Conservation (phyloP, 53 echinoderm and acorn worm species). For the Antedon mediterranea region DNA sequence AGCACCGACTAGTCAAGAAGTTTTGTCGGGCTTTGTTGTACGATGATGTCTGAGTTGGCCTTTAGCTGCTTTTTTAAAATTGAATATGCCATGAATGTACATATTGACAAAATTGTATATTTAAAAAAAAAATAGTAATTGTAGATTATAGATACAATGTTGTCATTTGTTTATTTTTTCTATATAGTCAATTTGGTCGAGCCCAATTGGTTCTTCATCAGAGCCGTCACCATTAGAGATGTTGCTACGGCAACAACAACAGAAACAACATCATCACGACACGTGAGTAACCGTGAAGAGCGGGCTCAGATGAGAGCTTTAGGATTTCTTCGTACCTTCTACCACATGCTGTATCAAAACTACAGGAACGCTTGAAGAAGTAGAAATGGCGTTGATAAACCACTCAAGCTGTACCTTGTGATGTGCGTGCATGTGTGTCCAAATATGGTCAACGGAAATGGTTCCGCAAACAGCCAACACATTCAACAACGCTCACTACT, state of each 20-base stretch:
- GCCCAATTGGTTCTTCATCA: conserved; percentile 39
- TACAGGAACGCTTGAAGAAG: background rate
- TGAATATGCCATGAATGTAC: too few relatives aligned
- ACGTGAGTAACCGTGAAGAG: conserved; percentile 45
- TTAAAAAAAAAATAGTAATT: too few relatives aligned
- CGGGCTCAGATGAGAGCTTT: background rate
- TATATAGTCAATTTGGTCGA: conserved; percentile 90
- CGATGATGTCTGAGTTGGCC: too few relatives aligned
- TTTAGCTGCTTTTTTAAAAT: too few relatives aligned
- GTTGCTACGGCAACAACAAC: conserved; percentile 49
- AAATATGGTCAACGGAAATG: background rate
- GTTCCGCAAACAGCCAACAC: background rate
- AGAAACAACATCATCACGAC: conserved; percentile 60
- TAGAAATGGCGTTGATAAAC: background rate
- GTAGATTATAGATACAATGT: too few relatives aligned
- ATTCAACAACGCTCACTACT: background rate
- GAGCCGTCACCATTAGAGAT: conserved; percentile 75
- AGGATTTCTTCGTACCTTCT: background rate
- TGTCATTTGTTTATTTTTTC: too few relatives aligned
- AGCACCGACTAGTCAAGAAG: too few relatives aligned
- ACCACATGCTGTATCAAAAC: background rate
- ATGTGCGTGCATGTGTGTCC: background rate
- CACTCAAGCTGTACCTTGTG: background rate
- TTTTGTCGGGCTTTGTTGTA: too few relatives aligned
- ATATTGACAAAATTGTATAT: too few relatives aligned